Base-by-base conservation (phyloP, 2,888 invertebrate genomes). In the Heliconius sara region DNA sequence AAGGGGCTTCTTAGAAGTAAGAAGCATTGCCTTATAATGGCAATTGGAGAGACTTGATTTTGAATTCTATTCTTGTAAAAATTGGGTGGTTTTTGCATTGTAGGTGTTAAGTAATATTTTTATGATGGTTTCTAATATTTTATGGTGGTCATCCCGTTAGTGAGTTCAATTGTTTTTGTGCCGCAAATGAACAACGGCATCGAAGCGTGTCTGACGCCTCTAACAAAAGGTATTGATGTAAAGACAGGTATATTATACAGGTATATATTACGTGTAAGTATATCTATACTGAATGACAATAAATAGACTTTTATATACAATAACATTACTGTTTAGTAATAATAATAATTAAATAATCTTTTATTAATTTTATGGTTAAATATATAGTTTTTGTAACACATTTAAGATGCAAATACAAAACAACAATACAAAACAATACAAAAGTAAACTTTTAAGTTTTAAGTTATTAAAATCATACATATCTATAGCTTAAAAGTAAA, bases 71-170 rank as follows among this genome's bases (percentile, higher is more conserved):
- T 39, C 2, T 0, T 4, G 1, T 0, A 1, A 0, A 0, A 2
- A 6, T 73, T 72, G 27, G 34, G 60, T 68, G 70, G 10, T 27
- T 25, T 80, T 65, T 80, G 22, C 12, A 73, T 2, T 6, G 19
- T 12, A 3, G 0, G 30, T 30, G 1, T 30, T 13, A 60, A 22
- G 39, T 63, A 83, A 81, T 78, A 82, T 83, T 82, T 84, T 83
- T 84, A 83, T 85, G 83, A 83, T 80, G 79, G 84, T 86, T 82
- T 86, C 81, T 83, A 86, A 86, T 85, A 85, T 84, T 86, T 87
- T 87, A 88, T 85, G 86, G 84, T 83, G 84, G 82, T 71, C 85
- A 84, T 85, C 80, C 86, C 86, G 87, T 87, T 87, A 86, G 78
- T n/a, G 30, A 63, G 67, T 70, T 79, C 80, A 76, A 83, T 87